These are phyloP conservation scores for Malurus leucopterus DNA, from an alignment of 2,797 vertebrate genomes.

Conservation along the genomic window DNA sequence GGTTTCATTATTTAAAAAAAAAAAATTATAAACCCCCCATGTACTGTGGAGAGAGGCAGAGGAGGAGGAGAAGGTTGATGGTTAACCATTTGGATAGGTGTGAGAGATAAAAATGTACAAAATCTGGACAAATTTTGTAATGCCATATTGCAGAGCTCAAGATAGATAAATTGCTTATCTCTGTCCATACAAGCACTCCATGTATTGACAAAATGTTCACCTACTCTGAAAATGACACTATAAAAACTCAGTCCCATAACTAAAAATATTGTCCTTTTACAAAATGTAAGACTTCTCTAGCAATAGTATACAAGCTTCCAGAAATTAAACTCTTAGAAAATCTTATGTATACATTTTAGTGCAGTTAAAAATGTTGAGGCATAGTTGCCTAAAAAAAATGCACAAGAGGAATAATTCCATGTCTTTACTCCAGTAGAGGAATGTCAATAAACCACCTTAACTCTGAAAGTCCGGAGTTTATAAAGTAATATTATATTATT, in stretches of 20 bases:
- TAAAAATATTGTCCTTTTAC: background rate
- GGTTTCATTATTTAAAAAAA: background rate
- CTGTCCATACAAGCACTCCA: background rate
- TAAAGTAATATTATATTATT: background rate
- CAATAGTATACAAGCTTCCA: background rate
- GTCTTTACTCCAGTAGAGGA: background rate
- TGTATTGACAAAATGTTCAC: background rate
- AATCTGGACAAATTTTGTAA: background rate
- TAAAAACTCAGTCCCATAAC: background rate
- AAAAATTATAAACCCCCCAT: rapidly evolving
- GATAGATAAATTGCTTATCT: background rate
- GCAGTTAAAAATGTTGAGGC: background rate
- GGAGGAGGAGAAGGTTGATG: background rate
- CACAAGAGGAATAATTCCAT: background rate
- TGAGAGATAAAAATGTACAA: background rate
- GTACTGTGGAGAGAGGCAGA: background rate
- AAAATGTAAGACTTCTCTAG: background rate
- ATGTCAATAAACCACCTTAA: background rate
- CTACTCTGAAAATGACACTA: background rate
- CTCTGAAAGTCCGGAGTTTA: background rate
- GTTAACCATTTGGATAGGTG: background rate
- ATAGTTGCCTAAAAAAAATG: background rate
- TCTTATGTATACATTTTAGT: background rate
- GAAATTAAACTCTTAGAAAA: background rate
- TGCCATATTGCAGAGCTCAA: background rate